Conservation (phyloP, 2,888 invertebrate species). For the Lucinisca nassula region DNA sequence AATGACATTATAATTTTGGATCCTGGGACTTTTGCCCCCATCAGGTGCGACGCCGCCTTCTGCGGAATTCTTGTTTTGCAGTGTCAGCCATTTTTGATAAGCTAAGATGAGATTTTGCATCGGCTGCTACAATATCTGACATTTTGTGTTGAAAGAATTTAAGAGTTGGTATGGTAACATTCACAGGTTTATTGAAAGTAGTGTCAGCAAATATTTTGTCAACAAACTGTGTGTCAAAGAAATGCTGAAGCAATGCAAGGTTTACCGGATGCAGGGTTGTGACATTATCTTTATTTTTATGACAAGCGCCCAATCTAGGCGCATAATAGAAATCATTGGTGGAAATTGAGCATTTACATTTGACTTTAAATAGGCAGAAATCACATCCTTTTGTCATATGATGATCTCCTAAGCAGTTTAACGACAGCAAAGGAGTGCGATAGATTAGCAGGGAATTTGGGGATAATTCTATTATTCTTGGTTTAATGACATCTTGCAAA, state of each 20-base stretch:
- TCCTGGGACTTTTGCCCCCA: no score
- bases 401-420: conserved; percentile 26
- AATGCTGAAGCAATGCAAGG: conserved; percentile 48
- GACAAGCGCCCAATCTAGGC: conserved; percentile 29
- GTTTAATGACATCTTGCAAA: conserved; percentile 28
- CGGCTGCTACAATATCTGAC: conserved; percentile 44
- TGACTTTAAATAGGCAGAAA: conserved; percentile 33
- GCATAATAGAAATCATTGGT: conserved; percentile 10
- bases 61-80: no score
- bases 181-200: conserved; percentile 24
- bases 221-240: conserved; percentile 35
- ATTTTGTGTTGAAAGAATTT: conserved; percentile 46
- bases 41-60: no score
- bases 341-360: conserved; percentile 41
- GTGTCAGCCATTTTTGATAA: conserved; percentile 50
- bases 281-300: not conserved
- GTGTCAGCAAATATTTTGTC: conserved; percentile 36
- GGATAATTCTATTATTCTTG: conserved; percentile 35
- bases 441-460: conserved; percentile 29
- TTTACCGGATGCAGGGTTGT: conserved; percentile 53
- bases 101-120: conserved; percentile 44
- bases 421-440: not conserved
- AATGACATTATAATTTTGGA: no score
- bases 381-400: conserved; percentile 43
- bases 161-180: conserved; percentile 37